Base-by-base conservation (phyloP, 2,113 vertebrate species). In the Tachycineta bicolor region DNA sequence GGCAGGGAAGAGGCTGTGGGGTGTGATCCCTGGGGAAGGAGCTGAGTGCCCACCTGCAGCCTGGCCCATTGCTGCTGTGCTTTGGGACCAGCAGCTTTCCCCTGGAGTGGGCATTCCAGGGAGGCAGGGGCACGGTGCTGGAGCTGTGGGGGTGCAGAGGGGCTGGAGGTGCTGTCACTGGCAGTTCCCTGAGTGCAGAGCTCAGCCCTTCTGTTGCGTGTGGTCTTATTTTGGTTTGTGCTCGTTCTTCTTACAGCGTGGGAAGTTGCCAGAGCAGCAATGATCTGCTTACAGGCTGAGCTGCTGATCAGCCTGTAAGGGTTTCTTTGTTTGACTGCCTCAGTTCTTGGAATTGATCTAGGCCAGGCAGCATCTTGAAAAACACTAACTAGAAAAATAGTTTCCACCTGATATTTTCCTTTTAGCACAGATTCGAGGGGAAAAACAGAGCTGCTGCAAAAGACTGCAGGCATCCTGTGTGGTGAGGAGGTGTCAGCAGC, bases 291-390 rank as follows among this genome's bases (percentile, higher is more conserved):
- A n/a, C n/a, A n/a, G n/a, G n/a, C n/a, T n/a, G n/a, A n/a, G 74
- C 70, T 93, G 63, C 67, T 89, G 95, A 23, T 58, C 78, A 94
- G 82, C 70, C 75, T 88, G 33, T 56, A 58, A 58, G 59, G 68
- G 92, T 88, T 95, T 95, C 62, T 93, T 94, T 96, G 87, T 93
- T 95, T 14, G 7, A 28, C 50, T 90, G 90, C 85, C 63, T 86
- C 93, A n/a, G 39, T 97, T 97, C 96, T 94, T 88, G 92, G 95
- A 97, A 97, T 19, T 88, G 71, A 83, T 87, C 76, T 83, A 79
- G 67, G 82, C 84, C 82, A 74, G 39, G 71, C 87, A 88, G 50
- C 82, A 67, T 95, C 93, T 95, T 90, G 90, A 94, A 92, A 97
- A 97, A 91, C 90, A 91, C 11, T 52, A 83, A 77, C 84, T 89